These are phyloP conservation scores for Trissolcus basalis DNA, from an alignment of 1,140 invertebrate species.

Conservation along the genomic window DNA sequence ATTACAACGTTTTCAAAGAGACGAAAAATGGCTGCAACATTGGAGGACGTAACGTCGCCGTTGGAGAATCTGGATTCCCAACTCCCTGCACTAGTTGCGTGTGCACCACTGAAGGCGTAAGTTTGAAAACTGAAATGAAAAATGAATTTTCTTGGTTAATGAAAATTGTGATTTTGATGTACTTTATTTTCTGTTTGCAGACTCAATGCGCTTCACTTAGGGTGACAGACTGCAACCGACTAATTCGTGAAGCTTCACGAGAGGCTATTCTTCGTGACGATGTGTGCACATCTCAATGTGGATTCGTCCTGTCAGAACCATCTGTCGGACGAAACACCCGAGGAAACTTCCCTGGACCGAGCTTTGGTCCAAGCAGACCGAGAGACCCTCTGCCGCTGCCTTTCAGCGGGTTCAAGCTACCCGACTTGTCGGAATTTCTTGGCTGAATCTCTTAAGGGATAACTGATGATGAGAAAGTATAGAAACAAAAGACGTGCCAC, in stretches of 20 bases:
- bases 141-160: not conserved
- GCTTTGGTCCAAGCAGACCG: conserved; percentile 64
- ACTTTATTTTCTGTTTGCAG: no score
- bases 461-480: conserved; percentile 5
- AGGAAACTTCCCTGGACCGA: conserved; percentile 67
- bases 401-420: conserved; percentile 78
- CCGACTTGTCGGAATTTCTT: conserved; percentile 81
- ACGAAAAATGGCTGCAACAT: conserved; percentile 87
- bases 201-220: conserved; percentile 91
- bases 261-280: conserved; percentile 90
- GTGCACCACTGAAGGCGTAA: conserved; percentile 88
- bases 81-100: conserved; percentile 92
- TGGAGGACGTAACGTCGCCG: conserved; percentile 82
- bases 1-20: conserved; percentile 89
- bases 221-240: conserved; percentile 89
- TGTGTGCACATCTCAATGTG: conserved; percentile 93
- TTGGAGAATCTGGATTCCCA: conserved; percentile 88
- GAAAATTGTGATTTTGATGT: no score
- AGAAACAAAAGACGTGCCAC: conserved; percentile 47
- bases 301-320: conserved; percentile 77
- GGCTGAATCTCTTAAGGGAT: conserved; percentile 62
- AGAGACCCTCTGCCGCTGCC: conserved; percentile 62
- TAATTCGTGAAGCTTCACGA: conserved; percentile 87
- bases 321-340: conserved; percentile 53
- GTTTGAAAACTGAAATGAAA: conserved; percentile 59